Evolutionary conservation across 2,888 invertebrate genomes (phyloP), one percentile per base, ranked within the genome.

Genomic region (Metacarcinus magister): DNA sequence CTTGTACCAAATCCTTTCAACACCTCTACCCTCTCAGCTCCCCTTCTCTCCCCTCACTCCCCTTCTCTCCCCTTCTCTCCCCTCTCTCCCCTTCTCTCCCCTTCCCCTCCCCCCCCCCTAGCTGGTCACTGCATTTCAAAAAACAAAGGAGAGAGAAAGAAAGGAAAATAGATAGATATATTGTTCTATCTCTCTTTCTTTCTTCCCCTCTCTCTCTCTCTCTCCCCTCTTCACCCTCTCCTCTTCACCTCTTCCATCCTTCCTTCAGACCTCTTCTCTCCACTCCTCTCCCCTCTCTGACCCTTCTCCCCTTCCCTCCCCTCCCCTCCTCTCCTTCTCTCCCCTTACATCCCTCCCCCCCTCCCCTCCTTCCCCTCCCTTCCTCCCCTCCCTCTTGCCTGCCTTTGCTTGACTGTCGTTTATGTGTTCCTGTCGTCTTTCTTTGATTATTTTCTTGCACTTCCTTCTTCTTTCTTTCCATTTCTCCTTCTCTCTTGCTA

Each of bases 401-500:
- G 28, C 32, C 82, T 82, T 13, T 82, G 82, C 82, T 32, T 82
- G 28, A 5, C 13, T 32, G 19, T 7, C 82, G 13, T 82, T 82
- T 82, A 82, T 82, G 82, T 82, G 28, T 82, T 82, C 82, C 82
- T 82, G 82, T 82, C 82, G 82, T 82, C 32, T 82, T 82, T 82
- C 82, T 82, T 82, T 82, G 82, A 82, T 82, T 28, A 82, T 82
- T 13, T 82, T 28, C 82, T 82, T 82, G 32, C 82, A 82, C 82
- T 82, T 82, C 82, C 82, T 82, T 82, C 82, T 32, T 32, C 82
- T 82, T 82, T 82, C 82, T 82, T 82, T 32, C 82, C 82, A 32
- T 82, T 32, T 32, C 82, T 23, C 19, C 82, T 82, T 82, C 82
- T 28, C 82, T 32, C 82, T 82, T 82, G 32, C 82, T 32, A 32